Percentiles rank a stretch among this genome's conserved stretches.
phyloP scores from a whole-genome alignment of 2,113 vertebrate genomes.

The Hypanus sabinus region DNA sequence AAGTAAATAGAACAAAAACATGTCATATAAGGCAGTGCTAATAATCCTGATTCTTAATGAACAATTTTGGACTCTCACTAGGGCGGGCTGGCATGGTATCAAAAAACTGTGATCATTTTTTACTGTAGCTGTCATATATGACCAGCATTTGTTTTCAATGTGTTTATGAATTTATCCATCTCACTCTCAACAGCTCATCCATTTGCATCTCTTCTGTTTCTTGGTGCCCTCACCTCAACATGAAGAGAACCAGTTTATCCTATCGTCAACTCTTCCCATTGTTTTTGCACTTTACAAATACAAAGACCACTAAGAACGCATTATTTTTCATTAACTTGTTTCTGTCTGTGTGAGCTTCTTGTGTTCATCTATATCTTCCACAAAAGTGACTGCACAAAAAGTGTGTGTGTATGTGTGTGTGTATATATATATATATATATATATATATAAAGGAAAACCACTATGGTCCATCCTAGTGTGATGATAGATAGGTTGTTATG shows the following conservation, averaged over 20 bases:
- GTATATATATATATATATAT: neutral
- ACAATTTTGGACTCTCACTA: neutral
- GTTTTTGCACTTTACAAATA: neutral
- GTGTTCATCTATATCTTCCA: neutral
- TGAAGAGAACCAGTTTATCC: neutral
- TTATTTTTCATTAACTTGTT: neutral
- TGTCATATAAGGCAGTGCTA: no score
- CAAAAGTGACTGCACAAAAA: neutral
- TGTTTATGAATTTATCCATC: neutral
- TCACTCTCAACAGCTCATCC: neutral
- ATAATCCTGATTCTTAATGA: no score
- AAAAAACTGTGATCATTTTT: neutral
- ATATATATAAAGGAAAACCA: neutral
- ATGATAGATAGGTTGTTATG: neutral
- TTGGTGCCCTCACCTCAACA: neutral
- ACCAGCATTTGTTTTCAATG: neutral
- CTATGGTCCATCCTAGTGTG: neutral
- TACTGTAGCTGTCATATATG: neutral
- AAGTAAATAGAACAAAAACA: neutral
- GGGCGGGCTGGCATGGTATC: neutral
- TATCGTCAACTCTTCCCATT: neutral
- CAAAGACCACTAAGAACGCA: neutral
- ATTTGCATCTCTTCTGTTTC: neutral
- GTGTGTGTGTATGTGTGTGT: no score
- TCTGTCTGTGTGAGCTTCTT: neutral